These are phyloP conservation scores for Thaumetopoea pityocampa DNA, from an alignment of 1,140 invertebrate genomes.

Conservation along the genomic window DNA sequence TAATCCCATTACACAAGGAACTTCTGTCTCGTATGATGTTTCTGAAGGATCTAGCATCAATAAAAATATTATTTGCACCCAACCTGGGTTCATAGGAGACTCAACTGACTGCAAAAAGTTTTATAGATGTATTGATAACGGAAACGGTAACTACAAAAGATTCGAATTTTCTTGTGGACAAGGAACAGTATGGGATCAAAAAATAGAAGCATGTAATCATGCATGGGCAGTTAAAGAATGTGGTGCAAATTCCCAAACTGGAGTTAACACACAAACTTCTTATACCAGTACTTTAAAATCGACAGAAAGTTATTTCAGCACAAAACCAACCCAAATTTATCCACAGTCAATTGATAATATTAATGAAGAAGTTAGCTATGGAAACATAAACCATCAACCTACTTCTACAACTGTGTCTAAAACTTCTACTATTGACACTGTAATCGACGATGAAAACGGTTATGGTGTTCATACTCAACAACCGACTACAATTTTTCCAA, in stretches of 20 bases:
- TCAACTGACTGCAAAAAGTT: slow-evolving; percentile 80
- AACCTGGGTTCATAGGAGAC: slow-evolving; percentile 78
- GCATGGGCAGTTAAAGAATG: slow-evolving; percentile 71
- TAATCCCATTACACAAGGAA: slow-evolving; percentile 7
- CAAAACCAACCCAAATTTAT: background rate
- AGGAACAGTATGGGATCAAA: slow-evolving; percentile 81
- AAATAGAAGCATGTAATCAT: slow-evolving; percentile 79
- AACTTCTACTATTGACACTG: slow-evolving; percentile 12
- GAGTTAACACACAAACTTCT: slow-evolving; percentile 16
- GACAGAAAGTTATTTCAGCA: slow-evolving; percentile 15
- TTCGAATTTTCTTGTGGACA: slow-evolving; percentile 81
- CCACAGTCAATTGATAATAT: no score
- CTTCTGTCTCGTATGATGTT: background rate
- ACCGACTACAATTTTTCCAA: slow-evolving; percentile 7
- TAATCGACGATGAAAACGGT: slow-evolving; percentile 16
- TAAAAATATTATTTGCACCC: slow-evolving; percentile 37
- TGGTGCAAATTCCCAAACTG: slow-evolving; percentile 23
- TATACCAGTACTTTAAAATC: slow-evolving; percentile 4
- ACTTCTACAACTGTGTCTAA: slow-evolving; percentile 3
- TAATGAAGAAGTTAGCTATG: no score
- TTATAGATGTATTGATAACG: slow-evolving; percentile 81
- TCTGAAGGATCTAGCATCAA: background rate
- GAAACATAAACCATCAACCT: background rate
- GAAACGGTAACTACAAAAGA: slow-evolving; percentile 75
- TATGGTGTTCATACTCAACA: slow-evolving; percentile 18